Evolutionary conservation across 1,140 invertebrate genomes (phyloP), one percentile per base, ranked within the genome.

Genomic region (Hormaphis cornu): DNA sequence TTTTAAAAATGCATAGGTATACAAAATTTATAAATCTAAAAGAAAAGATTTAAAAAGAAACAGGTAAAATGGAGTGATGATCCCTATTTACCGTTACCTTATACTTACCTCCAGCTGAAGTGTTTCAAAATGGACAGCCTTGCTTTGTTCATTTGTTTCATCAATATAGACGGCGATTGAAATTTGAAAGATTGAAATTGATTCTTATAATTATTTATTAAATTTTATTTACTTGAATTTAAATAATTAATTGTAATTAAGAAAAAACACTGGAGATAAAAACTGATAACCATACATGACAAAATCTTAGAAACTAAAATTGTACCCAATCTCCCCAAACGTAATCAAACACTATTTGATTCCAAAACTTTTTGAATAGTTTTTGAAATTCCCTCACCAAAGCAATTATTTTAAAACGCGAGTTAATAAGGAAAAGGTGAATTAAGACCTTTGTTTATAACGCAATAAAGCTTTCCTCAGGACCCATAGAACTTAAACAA

Each of bases 41-140:
- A 8, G 22, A 20, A 63, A 46, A 35, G 8, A 35, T 50, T 48
- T 66, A 33, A 1, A 24, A 16, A 4, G 16, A 26, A 7, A 24
- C 26, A n/a, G 59, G 61, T 24, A n/a, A n/a, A n/a, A 24, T n/a
- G 35, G 44, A 66, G 44, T n/a, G n/a, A n/a, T n/a, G 14, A 48
- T 46, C 61, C 61, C 61, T 66, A 66, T 66, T 63, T 66, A 66
- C 61, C 61, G 44, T 66, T 66, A 66, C 61, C 61, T 66, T 50
- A 66, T 66, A 66, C 61, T 50, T 66, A 66, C 61, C 61, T 66
- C 22, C 5, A 1, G 9, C 33, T n/a, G 35, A 33, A 24, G 26
- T 3, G 35, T 12, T 30, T 35, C 16, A 8, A 37, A 6, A 26
- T 37, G 3, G 9, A 14, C 16, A 2, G n/a, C n/a, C n/a, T n/a